These are phyloP conservation scores for Saguinus imperator DNA, from an alignment of 2,113 vertebrate species.

Conservation along the genomic window DNA sequence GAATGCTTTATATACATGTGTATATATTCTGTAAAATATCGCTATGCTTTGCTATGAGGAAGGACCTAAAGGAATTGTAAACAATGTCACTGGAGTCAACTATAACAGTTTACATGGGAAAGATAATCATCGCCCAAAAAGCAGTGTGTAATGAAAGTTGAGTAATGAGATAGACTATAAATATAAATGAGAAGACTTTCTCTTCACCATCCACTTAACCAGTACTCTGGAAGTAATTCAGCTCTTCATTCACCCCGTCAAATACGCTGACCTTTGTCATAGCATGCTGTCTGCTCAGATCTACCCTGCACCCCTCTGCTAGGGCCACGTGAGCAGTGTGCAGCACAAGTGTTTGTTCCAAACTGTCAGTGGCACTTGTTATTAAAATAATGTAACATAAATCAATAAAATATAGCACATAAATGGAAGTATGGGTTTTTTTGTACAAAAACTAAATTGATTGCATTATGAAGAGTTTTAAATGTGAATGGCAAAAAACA, in stretches of 20 bases:
- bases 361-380: background rate
- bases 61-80: background rate
- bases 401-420: background rate
- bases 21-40: background rate
- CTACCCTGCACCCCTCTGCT: background rate
- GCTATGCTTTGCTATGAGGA: background rate
- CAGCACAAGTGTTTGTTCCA: background rate
- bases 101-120: constrained; percentile 4
- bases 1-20: background rate
- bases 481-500: background rate
- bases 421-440: background rate
- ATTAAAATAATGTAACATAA: background rate
- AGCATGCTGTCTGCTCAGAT: background rate
- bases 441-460: background rate
- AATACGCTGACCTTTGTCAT: background rate
- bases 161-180: background rate
- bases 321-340: background rate
- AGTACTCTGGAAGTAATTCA: background rate
- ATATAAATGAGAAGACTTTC: background rate
- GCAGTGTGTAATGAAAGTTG: constrained; percentile 18
- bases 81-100: background rate
- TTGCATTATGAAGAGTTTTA: background rate
- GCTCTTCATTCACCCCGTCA: background rate
- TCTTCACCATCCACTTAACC: background rate
- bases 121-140: constrained; percentile 11